Percentiles rank a stretch among this genome's conserved stretches.
Evolutionary conservation across 2,888 invertebrate genomes (phyloP).

Genomic region (Poecilobothrus nobilitatus): DNA sequence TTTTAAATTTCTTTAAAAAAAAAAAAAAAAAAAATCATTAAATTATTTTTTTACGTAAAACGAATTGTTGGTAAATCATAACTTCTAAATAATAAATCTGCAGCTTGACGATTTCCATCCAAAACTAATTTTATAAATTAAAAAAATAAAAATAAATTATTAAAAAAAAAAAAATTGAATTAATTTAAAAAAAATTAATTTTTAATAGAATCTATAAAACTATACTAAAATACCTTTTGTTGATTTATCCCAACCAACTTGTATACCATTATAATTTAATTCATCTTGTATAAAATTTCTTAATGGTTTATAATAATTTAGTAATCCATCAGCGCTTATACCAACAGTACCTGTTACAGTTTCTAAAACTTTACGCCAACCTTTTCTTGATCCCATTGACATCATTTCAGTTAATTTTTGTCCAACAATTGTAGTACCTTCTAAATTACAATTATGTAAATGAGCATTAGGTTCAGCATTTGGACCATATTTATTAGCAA

Average conservation of each 20-base stretch:
- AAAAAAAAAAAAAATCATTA: too few relatives aligned
- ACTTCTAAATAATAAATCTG: not conserved
- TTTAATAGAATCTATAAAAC: too few relatives aligned
- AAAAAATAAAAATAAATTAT: too few relatives aligned
- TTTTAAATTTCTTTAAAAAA: too few relatives aligned
- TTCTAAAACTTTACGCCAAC: slow-evolving; percentile 76
- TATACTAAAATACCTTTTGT: not conserved
- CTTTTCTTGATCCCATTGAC: slow-evolving; percentile 59
- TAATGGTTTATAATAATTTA: slow-evolving; percentile 67
- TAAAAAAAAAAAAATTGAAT: not conserved
- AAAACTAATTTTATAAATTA: not conserved
- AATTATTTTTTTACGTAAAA: too few relatives aligned
- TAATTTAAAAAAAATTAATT: not conserved
- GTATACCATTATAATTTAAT: slow-evolving; percentile 54
- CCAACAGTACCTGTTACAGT: slow-evolving; percentile 61
- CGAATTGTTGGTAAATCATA: not conserved
- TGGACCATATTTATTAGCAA: slow-evolving; percentile 63
- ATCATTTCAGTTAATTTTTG: slow-evolving; percentile 55
- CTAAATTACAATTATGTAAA: slow-evolving; percentile 78
- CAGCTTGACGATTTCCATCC: not conserved
- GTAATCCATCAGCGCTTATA: slow-evolving; percentile 61
- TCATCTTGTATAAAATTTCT: slow-evolving; percentile 58
- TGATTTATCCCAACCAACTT: slow-evolving; percentile 49
- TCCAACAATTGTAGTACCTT: slow-evolving; percentile 67
- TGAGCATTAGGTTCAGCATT: slow-evolving; percentile 54